A percentile compares a stretch with the other conserved stretches of the same genome.
These are phyloP conservation scores for Acrobasis suavella DNA, from an alignment of 2,888 invertebrate species.

Conservation along the genomic window DNA sequence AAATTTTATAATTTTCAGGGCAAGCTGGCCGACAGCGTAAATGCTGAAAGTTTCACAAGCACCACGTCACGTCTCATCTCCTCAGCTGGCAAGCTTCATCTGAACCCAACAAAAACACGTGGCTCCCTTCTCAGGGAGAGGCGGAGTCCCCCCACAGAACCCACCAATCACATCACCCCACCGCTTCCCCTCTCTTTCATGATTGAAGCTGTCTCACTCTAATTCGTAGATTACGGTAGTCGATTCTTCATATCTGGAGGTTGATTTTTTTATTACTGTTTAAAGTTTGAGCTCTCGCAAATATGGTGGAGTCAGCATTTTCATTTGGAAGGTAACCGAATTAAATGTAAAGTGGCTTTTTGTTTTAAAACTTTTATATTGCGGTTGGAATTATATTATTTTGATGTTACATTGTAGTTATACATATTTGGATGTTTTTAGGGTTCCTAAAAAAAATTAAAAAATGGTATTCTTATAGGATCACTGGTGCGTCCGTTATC, in stretches of 20 bases:
- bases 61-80: slow-evolving; percentile 46
- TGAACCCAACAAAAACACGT: slow-evolving; percentile 70
- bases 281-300: slow-evolving; percentile 54
- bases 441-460: too few species aligned
- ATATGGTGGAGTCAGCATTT: slow-evolving; percentile 47
- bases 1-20: too few species aligned
- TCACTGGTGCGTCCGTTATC: too few species aligned
- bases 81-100: slow-evolving; percentile 49
- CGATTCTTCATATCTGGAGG: slow-evolving; percentile 69
- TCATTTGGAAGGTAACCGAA: slow-evolving; percentile 53
- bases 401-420: not conserved
- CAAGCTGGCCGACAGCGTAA: slow-evolving; percentile 40
- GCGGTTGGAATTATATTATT: slow-evolving; percentile 7
- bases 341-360: slow-evolving; percentile 40
- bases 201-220: slow-evolving; percentile 43
- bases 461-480: too few species aligned
- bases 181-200: slow-evolving; percentile 40
- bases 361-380: slow-evolving; percentile 14
- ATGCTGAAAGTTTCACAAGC: slow-evolving; percentile 49
- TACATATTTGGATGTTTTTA: not conserved
- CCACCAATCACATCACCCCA: slow-evolving; percentile 43
- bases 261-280: slow-evolving; percentile 68
- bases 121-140: slow-evolving; percentile 47
- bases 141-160: slow-evolving; percentile 43
- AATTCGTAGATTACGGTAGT: slow-evolving; percentile 63